These are phyloP conservation scores for Catamblyrhynchus diadema DNA, from an alignment of 2,797 vertebrate genomes.

Conservation along the genomic window DNA sequence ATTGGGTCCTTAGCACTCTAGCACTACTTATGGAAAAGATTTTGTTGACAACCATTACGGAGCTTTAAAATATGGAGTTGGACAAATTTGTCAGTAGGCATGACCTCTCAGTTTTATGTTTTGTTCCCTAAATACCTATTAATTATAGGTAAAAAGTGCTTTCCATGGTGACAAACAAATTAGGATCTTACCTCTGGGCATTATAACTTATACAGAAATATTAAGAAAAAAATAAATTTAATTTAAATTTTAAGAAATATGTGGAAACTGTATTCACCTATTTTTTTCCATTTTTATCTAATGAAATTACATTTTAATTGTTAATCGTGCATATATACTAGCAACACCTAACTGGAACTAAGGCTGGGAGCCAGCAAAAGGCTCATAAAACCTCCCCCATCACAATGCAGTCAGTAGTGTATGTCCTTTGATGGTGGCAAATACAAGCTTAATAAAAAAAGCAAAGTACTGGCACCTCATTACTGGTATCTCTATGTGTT, in stretches of 20 bases:
- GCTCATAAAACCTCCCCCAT: not conserved
- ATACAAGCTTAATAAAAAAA: not conserved
- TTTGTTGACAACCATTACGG: not conserved
- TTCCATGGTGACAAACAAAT: not conserved
- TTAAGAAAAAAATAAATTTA: not conserved
- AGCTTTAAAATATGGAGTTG: slow-evolving; percentile 14
- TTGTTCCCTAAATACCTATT: not conserved
- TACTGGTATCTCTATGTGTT: not conserved
- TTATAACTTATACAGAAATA: not conserved
- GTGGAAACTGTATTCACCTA: not conserved
- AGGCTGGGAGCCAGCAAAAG: not conserved
- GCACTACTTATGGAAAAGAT: slow-evolving; percentile 24
- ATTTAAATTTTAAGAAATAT: not conserved
- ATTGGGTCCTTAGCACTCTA: slow-evolving; percentile 53
- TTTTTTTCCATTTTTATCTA: not conserved
- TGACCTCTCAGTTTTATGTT: not conserved
- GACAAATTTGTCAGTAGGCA: not conserved
- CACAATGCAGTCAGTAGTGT: not conserved
- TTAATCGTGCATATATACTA: not conserved
- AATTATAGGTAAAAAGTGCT: not conserved
- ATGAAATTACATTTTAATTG: not conserved
- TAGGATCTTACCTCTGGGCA: not conserved
- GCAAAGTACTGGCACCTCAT: not conserved
- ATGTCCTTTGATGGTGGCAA: not conserved
- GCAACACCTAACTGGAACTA: not conserved